Base-by-base conservation (phyloP, 1,140 invertebrate species). In the Drosophila chauvacae region DNA sequence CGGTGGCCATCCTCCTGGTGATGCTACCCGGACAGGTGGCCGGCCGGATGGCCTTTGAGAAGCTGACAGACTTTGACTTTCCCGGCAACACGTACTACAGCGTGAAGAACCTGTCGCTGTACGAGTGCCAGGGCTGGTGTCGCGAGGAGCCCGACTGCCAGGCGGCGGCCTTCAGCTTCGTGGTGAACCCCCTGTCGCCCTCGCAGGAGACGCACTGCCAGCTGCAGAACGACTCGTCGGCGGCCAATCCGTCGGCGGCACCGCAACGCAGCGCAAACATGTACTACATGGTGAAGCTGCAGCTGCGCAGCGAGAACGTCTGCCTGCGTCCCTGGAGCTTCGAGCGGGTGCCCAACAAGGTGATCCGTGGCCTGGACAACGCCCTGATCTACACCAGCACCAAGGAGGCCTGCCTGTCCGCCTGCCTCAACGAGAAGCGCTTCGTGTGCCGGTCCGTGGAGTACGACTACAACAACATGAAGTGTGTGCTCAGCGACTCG, bases 91-190 rank as follows among this genome's bases (percentile, higher is more conserved):
- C 97, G 9, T 98, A 98, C 92, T 98, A 97, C 93, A 98, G 96
- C 26, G 97, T 98, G 42, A 95, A 97, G 83, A 98, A 98, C 93
- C 94, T 98, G 30, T 97, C 97, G 9, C 93, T 98, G 35, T 98
- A 97, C 94, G 97, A 98, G 93, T 98, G 97, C 92, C 97, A 98
- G 92, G 97, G 97, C 35, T 98, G 97, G 97, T 98, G 97, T 92
- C 93, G 97, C 63, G 97, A 98, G 90, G 97, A 98, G 86, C 95
- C 96, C 0, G 97, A 98, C 81, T 98, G 97, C 91, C 97, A 97
- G 81, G 97, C 97, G 3, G 97, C 97, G 2, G 96, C 97, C 11
- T 98, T 98, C 92, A 97, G 97, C 93, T 98, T 98, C 92, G 97
- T 98, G 4, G 94, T 98, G 37, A 98, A 98, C 93, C 97, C 97